Evolutionary conservation across 1,140 invertebrate genomes (phyloP).

Genomic region (Pissodes strobi): DNA sequence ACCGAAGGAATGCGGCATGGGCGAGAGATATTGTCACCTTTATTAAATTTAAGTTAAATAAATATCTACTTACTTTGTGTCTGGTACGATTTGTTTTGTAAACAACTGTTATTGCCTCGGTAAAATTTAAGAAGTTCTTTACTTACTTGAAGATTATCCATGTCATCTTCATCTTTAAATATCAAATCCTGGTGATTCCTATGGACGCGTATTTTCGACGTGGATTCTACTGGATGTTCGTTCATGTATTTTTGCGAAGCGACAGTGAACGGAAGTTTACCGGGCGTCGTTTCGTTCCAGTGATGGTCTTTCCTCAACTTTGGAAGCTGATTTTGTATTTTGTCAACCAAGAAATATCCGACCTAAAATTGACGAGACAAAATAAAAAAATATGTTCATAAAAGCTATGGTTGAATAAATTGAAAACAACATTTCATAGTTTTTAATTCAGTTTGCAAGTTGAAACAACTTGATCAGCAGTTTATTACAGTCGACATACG

Average conservation of each 20-base stretch:
- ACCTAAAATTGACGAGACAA: constrained; percentile 68
- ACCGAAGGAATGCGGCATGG: too few species aligned
- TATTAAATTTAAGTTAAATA: too few species aligned
- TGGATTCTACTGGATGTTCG: constrained; percentile 78
- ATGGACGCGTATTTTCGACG: constrained; percentile 69
- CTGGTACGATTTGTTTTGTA: too few species aligned
- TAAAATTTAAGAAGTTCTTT: too few species aligned
- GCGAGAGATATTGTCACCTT: too few species aligned
- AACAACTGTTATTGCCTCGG: too few species aligned
- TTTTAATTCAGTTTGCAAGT: too few species aligned
- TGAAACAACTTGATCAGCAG: too few species aligned
- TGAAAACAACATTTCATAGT: too few species aligned
- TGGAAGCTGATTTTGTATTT: constrained; percentile 88
- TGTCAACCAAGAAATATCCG: constrained; percentile 85
- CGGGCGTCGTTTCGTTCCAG: constrained; percentile 83
- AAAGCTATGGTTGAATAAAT: neutral
- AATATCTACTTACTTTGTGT: too few species aligned
- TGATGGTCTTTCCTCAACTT: constrained; percentile 83
- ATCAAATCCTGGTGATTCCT: constrained; percentile 37
- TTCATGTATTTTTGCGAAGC: constrained; percentile 76
- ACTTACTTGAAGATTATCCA: neutral
- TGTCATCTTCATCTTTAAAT: constrained; percentile 13
- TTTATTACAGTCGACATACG: too few species aligned
- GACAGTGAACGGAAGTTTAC: constrained; percentile 77
- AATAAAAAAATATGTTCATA: neutral